Conservation (phyloP, 2,113 vertebrate genomes). For the Notothenia coriiceps region DNA sequence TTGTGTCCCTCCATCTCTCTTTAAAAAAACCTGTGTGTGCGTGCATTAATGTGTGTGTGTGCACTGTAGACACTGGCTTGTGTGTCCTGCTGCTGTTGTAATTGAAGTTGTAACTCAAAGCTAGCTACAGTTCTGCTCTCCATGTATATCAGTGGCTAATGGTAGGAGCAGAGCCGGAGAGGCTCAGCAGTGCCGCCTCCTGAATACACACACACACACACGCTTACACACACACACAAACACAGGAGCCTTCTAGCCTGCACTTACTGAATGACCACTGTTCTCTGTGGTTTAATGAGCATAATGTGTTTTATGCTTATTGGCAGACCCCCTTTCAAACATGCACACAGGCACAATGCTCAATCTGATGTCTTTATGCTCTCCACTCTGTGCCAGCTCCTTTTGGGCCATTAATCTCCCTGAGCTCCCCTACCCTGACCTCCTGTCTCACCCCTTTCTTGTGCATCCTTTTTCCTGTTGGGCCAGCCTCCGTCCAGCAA, state of each 20-base stretch:
- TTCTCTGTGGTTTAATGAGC: slow-evolving; percentile 63
- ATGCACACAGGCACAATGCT: slow-evolving; percentile 12
- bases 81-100: slow-evolving; percentile 66
- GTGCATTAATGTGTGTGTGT: too few species aligned
- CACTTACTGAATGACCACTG: slow-evolving; percentile 51
- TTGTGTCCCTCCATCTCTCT: slow-evolving; percentile 61
- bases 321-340: slow-evolving; percentile 19
- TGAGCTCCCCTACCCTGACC: slow-evolving; percentile 60
- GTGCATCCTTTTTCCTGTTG: slow-evolving; percentile 40
- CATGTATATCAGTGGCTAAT: slow-evolving; percentile 77
- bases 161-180: slow-evolving; percentile 51
- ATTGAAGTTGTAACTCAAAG: slow-evolving; percentile 81
- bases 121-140: slow-evolving; percentile 61
- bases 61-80: not conserved
- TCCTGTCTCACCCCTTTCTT: slow-evolving; percentile 41
- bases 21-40: slow-evolving; percentile 38
- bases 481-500: slow-evolving; percentile 30
- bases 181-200: slow-evolving; percentile 40
- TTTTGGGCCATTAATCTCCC: slow-evolving; percentile 65
- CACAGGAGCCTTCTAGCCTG: slow-evolving; percentile 22
- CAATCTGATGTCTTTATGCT: slow-evolving; percentile 55
- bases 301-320: slow-evolving; percentile 66
- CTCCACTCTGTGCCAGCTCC: slow-evolving; percentile 41
- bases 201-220: slow-evolving; percentile 31
- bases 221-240: not conserved